Evolutionary conservation across 2,888 invertebrate genomes (phyloP).

Genomic region (Halocaridina rubra): DNA sequence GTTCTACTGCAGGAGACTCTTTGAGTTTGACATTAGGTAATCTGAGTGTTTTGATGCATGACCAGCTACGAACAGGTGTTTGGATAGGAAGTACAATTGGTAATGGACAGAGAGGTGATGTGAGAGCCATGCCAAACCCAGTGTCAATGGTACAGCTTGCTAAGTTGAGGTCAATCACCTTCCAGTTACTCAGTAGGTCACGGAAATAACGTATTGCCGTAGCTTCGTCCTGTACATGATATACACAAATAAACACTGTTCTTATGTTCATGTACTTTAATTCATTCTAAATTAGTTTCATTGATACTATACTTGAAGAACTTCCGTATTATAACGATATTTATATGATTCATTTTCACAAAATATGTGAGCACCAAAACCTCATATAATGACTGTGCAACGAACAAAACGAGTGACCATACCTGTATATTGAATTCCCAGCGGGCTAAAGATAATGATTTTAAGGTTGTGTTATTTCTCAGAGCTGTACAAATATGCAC

Average conservation of each 20-base stretch:
- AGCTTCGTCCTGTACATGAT: constrained; percentile 17
- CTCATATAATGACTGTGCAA: too few relatives aligned
- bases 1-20: constrained; percentile 10
- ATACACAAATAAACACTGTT: too few relatives aligned
- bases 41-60: constrained; percentile 19
- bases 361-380: too few relatives aligned
- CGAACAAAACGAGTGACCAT: too few relatives aligned
- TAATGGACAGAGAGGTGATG: constrained; percentile 10
- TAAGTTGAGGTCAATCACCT: constrained; percentile 33
- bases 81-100: constrained; percentile 38
- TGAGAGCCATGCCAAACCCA: not conserved
- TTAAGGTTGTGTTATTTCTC: constrained; percentile 49
- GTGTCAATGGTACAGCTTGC: constrained; percentile 31
- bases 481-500: constrained; percentile 47
- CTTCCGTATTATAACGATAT: too few relatives aligned
- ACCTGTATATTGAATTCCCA: constrained; percentile 60
- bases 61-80: constrained; percentile 29
- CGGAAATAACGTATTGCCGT: constrained; percentile 7
- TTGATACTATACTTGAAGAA: too few relatives aligned
- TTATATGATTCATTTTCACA: too few relatives aligned
- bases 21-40: constrained; percentile 43
- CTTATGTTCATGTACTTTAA: too few relatives aligned
- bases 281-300: too few relatives aligned
- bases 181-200: constrained; percentile 34
- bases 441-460: constrained; percentile 28